Evolutionary conservation across 2,797 vertebrate genomes (phyloP).

Genomic region (Micropoecilia bifurca): DNA sequence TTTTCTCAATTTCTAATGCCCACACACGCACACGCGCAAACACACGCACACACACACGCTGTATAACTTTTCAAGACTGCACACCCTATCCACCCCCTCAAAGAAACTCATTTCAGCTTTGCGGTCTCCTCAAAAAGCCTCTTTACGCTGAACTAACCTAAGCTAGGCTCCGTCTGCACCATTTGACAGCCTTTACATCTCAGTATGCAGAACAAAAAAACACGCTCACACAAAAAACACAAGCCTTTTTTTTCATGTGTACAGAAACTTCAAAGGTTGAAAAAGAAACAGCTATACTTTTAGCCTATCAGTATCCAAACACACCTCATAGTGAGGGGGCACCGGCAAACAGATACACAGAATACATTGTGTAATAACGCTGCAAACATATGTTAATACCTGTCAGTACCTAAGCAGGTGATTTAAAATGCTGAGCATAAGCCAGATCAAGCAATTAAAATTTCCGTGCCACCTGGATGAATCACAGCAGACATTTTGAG

Average conservation of each 20-base stretch:
- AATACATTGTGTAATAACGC: slow-evolving; percentile 59
- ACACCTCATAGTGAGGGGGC: slow-evolving; percentile 43
- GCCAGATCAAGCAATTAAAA: slow-evolving; percentile 66
- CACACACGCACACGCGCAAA: slow-evolving; percentile 18
- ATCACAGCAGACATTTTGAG: slow-evolving; percentile 65
- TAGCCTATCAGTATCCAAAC: slow-evolving; percentile 55
- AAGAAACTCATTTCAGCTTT: slow-evolving; percentile 80
- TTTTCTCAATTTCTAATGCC: slow-evolving; percentile 63
- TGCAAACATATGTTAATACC: slow-evolving; percentile 68
- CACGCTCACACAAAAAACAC: slow-evolving; percentile 35
- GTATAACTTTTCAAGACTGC: slow-evolving; percentile 71
- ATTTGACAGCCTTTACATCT: slow-evolving; percentile 78
- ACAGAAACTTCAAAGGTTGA: slow-evolving; percentile 61
- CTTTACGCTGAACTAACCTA: slow-evolving; percentile 78
- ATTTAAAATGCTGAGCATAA: slow-evolving; percentile 65
- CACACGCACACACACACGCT: slow-evolving; percentile 32
- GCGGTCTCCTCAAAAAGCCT: slow-evolving; percentile 78
- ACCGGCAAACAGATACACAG: slow-evolving; percentile 44
- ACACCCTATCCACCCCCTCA: slow-evolving; percentile 67
- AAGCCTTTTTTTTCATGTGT: slow-evolving; percentile 44
- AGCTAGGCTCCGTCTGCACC: slow-evolving; percentile 75
- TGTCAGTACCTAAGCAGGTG: slow-evolving; percentile 52
- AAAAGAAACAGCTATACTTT: slow-evolving; percentile 32
- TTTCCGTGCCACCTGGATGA: slow-evolving; percentile 66
- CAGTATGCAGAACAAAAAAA: slow-evolving; percentile 67